Evolutionary conservation across 2,113 vertebrate genomes (phyloP).

Genomic region (Rhinoptilus africanus): DNA sequence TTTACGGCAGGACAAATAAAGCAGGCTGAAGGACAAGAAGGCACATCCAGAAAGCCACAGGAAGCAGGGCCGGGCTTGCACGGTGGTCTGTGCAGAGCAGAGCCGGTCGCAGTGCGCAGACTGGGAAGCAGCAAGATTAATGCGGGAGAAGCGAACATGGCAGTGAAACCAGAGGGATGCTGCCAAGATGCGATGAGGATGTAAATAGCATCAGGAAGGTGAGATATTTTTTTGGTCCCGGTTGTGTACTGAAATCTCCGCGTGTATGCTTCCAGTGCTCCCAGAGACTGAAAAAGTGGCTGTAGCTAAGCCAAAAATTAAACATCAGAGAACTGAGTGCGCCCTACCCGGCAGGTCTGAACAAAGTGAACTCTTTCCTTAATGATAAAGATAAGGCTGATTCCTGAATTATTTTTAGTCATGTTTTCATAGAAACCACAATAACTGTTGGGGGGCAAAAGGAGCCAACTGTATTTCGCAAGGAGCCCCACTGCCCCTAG

Average conservation of each 20-base stretch:
- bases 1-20: background rate
- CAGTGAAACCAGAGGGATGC: background rate
- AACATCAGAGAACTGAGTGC: background rate
- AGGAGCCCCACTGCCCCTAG: background rate
- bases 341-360: background rate
- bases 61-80: fast-evolving
- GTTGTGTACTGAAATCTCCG: background rate
- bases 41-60: background rate
- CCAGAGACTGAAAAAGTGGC: background rate
- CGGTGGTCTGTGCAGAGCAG: background rate
- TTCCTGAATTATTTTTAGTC: background rate
- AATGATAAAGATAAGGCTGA: background rate
- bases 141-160: background rate
- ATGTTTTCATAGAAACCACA: background rate
- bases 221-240: background rate
- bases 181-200: background rate
- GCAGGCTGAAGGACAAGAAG: background rate
- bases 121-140: background rate
- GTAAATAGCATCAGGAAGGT: background rate
- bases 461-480: background rate
- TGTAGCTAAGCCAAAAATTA: background rate
- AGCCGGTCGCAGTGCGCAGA: background rate
- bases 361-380: background rate
- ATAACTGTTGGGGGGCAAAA: background rate
- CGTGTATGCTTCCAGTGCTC: background rate